These are phyloP conservation scores for Drosophila silvestris DNA, from an alignment of 2,888 invertebrate genomes.

Conservation along the genomic window DNA sequence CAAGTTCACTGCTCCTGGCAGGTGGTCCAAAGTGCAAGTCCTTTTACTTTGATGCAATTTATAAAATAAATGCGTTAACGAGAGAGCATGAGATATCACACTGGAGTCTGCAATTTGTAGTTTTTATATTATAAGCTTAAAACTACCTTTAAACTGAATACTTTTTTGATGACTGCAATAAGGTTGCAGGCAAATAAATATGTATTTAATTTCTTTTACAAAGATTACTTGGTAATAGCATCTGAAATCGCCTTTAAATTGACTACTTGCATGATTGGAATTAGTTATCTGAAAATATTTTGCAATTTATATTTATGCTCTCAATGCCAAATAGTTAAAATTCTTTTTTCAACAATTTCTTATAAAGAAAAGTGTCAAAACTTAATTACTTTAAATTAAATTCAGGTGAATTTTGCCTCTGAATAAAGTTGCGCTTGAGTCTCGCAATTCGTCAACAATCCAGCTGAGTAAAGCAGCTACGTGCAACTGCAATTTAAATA, in stretches of 20 bases:
- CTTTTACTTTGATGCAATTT: conserved; percentile 40
- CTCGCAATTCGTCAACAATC: conserved; percentile 2
- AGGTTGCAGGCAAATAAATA: not conserved
- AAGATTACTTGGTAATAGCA: not conserved
- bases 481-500: conserved; percentile 42
- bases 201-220: not conserved
- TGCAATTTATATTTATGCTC: not conserved
- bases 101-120: not conserved
- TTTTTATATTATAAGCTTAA: not conserved
- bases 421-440: not conserved
- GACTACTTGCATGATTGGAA: not conserved
- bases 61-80: conserved; percentile 44
- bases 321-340: not conserved
- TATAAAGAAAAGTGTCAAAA: not conserved
- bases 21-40: conserved; percentile 39
- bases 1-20: conserved; percentile 46
- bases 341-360: no score
- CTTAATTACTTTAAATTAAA: not conserved
- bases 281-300: not conserved
- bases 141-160: not conserved
- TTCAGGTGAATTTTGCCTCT: not conserved
- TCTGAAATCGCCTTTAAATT: not conserved
- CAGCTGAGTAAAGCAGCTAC: not conserved
- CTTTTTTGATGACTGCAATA: not conserved
- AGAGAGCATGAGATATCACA: conserved; percentile 6